phyloP scores from a whole-genome alignment of 2,797 vertebrate genomes.

The Adrianichthys oophorus region DNA sequence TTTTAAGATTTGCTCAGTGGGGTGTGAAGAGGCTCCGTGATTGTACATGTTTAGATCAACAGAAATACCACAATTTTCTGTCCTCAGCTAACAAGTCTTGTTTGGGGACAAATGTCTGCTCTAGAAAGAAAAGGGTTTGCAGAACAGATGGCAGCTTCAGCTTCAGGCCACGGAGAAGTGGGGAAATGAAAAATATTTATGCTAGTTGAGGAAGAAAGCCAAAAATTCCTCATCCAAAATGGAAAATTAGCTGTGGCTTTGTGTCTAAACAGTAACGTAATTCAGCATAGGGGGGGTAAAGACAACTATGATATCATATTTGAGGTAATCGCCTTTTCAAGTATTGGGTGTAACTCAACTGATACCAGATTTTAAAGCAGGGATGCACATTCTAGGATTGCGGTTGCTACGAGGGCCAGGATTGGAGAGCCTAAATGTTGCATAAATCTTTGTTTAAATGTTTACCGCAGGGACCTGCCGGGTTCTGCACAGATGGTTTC shows the following conservation, averaged over 20 bases:
- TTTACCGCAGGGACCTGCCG: background rate
- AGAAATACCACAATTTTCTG: slow-evolving; percentile 32
- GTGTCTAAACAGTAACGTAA: slow-evolving; percentile 45
- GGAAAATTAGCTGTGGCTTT: slow-evolving; percentile 45
- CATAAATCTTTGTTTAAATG: background rate
- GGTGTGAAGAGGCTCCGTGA: too few relatives aligned
- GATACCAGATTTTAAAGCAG: slow-evolving; percentile 18
- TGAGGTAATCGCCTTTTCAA: slow-evolving; percentile 37
- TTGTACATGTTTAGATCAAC: too few relatives aligned
- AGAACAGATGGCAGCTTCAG: slow-evolving; percentile 57
- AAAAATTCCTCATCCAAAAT: slow-evolving; percentile 38
- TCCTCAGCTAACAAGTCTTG: slow-evolving; percentile 39
- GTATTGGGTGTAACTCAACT: slow-evolving; percentile 23
- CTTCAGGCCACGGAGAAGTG: slow-evolving; percentile 38
- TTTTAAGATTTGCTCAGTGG: slow-evolving; percentile 39
- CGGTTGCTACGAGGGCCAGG: background rate
- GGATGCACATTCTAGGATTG: background rate
- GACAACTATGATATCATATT: slow-evolving; percentile 50
- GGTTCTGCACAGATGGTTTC: background rate
- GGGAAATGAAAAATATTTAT: slow-evolving; percentile 58
- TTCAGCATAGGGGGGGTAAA: slow-evolving; percentile 18
- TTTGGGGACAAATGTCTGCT: background rate
- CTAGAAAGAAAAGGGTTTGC: slow-evolving; percentile 24
- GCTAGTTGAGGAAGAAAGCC: slow-evolving; percentile 53
- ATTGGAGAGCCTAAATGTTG: background rate